Conservation (phyloP, 2,797 vertebrate genomes). For the Channallabes apus region DNA sequence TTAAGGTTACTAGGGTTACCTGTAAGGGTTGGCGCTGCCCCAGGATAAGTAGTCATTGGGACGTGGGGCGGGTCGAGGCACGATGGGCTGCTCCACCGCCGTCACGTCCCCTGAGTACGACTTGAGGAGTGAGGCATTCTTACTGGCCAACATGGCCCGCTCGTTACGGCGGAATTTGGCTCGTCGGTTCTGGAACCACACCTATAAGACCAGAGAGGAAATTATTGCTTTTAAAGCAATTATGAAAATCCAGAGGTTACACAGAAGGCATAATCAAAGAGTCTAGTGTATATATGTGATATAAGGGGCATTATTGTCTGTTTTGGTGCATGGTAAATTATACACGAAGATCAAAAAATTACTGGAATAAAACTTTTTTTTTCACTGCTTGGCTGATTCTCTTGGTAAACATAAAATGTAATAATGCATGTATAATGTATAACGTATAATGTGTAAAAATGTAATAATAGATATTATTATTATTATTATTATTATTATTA, state of each 20-base stretch:
- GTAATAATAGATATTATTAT: too few relatives aligned
- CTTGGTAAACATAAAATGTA: too few relatives aligned
- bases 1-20: conserved; percentile 72
- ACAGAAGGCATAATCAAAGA: too few relatives aligned
- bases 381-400: too few relatives aligned
- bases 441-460: too few relatives aligned
- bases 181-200: conserved; percentile 98
- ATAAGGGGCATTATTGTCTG: background rate
- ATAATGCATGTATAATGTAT: too few relatives aligned
- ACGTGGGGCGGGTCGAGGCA: conserved; percentile 90
- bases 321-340: background rate
- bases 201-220: conserved; percentile 70
- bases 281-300: background rate
- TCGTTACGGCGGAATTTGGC: conserved; percentile 97
- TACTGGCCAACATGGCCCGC: conserved; percentile 96
- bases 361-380: too few relatives aligned
- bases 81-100: conserved; percentile 96
- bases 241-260: background rate
- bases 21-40: conserved; percentile 93
- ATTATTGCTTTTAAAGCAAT: background rate
- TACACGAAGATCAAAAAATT: background rate
- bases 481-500: too few relatives aligned
- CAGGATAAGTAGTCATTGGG: conserved; percentile 97
- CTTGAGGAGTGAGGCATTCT: conserved; percentile 95
- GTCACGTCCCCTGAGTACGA: conserved; percentile 94